A percentile compares a stretch with the other conserved stretches of the same genome.
phyloP scores from a whole-genome alignment of 2,797 vertebrate species.

The Microctenopoma lineatum region DNA sequence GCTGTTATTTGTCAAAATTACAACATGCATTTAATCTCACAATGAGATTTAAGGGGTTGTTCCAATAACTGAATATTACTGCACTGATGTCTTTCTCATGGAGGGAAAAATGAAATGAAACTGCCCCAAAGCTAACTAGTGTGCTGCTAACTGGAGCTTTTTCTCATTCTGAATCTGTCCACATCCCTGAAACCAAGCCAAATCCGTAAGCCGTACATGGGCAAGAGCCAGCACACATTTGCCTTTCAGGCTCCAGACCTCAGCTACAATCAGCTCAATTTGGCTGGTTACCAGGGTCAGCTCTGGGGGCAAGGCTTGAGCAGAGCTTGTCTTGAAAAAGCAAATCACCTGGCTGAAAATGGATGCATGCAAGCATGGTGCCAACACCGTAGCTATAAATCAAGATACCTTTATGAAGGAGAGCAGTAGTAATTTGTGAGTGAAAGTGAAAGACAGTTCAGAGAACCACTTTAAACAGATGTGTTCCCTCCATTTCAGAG shows the following conservation, averaged over 20 bases:
- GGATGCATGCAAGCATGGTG: neutral
- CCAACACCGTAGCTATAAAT: neutral
- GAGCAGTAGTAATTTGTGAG: neutral
- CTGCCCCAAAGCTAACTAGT: neutral
- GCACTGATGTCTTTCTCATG: neutral
- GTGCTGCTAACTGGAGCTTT: conserved; percentile 1
- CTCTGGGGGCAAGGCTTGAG: neutral
- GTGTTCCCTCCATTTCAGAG: neutral
- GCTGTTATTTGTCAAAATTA: neutral
- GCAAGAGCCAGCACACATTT: conserved; percentile 4
- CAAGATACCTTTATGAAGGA: neutral
- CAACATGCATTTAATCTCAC: too few species aligned
- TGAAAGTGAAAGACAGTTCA: neutral
- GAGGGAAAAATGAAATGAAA: neutral
- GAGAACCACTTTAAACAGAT: too few species aligned
- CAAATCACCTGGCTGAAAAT: conserved; percentile 2
- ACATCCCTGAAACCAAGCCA: neutral
- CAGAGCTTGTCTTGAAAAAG: neutral
- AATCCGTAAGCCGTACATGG: neutral
- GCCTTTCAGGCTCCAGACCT: neutral
- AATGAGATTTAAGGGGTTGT: neutral
- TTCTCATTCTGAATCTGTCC: neutral
- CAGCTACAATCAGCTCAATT: conserved; percentile 1
- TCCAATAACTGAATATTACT: neutral
- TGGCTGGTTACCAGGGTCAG: conserved; percentile 4